Evolutionary conservation across 2,888 invertebrate genomes (phyloP), one percentile per base, ranked within the genome.

Genomic region (Agapetus fuscipes): DNA sequence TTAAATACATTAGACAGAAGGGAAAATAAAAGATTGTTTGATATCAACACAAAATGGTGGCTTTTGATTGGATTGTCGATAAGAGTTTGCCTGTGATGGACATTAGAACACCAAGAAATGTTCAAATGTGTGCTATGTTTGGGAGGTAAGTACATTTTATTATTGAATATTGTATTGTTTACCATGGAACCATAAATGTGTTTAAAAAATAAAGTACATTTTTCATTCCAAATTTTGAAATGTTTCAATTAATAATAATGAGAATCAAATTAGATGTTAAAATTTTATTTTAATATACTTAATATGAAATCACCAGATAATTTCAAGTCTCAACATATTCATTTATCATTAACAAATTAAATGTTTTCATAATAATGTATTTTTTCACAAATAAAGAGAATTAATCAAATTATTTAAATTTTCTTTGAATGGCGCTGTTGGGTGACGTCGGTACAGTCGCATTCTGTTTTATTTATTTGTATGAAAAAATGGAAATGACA

Each of bases 81-180:
- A 48, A 39, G 1, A 63, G 58, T 52, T 53, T 64, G 25, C 65
- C 64, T 3, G 62, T 66, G 9, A 64, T 64, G 64, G 55, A 57
- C n/a, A 57, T 66, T 15, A 55, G 56, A 12, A 59, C 64, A 1
- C 66, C 66, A 1, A 54, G 53, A 39, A 59, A 61, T 54, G 55
- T 52, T 12, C 40, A 55, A 25, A 56, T 61, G 54, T 57, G 60
- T 49, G 66, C 62, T 41, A 55, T 56, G 10, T 66, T 53, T 51
- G 66, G 66, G 47, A 59, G 61, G 66, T 66, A 49, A 65, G 61
- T 60, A 49, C 30, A 30, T 45, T 15, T 14, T 20, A 41, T 39
- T 28, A 39, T 41, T n/a, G n/a, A n/a, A n/a, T n/a, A n/a, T n/a
- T n/a, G n/a, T n/a, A n/a, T n/a, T n/a, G n/a, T n/a, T n/a, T n/a